Conservation (phyloP, 2,888 invertebrate species). For the Creontiades dilutus region DNA sequence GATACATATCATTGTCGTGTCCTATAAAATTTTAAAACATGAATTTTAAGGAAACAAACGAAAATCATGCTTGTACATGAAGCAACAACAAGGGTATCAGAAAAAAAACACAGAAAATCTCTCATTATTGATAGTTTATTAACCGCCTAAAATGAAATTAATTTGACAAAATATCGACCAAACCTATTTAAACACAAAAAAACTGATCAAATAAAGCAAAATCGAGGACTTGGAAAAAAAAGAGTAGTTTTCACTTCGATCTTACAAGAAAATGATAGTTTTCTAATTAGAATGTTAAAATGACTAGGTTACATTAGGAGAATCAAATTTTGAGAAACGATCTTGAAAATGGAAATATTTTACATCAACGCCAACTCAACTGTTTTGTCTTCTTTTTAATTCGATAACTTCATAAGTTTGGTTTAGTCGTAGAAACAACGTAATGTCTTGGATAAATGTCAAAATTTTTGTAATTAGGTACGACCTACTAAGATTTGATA, state of each 20-base stretch:
- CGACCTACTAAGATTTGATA: too few species aligned
- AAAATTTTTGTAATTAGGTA: too few species aligned
- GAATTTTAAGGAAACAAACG: too few species aligned
- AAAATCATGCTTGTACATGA: too few species aligned
- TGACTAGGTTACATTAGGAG: slow-evolving; percentile 69
- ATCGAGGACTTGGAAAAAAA: slow-evolving; percentile 29
- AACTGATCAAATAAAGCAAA: slow-evolving; percentile 29
- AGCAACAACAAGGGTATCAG: neutral
- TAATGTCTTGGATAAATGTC: neutral
- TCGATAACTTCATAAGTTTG: slow-evolving; percentile 2
- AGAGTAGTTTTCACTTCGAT: slow-evolving; percentile 29
- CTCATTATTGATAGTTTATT: slow-evolving; percentile 55
- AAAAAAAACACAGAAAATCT: neutral
- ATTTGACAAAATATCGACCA: slow-evolving; percentile 48
- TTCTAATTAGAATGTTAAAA: slow-evolving; percentile 59
- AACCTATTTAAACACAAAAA: neutral
- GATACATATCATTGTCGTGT: too few species aligned
- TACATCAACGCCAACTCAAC: too few species aligned
- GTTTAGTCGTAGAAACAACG: neutral
- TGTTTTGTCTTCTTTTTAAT: neutral
- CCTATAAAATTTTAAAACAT: too few species aligned
- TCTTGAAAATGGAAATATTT: neutral
- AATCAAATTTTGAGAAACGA: slow-evolving; percentile 43
- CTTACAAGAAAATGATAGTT: slow-evolving; percentile 15
- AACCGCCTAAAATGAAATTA: slow-evolving; percentile 53